phyloP scores from a whole-genome alignment of 2,797 vertebrate genomes.

The Poeciliopsis gracilis region DNA sequence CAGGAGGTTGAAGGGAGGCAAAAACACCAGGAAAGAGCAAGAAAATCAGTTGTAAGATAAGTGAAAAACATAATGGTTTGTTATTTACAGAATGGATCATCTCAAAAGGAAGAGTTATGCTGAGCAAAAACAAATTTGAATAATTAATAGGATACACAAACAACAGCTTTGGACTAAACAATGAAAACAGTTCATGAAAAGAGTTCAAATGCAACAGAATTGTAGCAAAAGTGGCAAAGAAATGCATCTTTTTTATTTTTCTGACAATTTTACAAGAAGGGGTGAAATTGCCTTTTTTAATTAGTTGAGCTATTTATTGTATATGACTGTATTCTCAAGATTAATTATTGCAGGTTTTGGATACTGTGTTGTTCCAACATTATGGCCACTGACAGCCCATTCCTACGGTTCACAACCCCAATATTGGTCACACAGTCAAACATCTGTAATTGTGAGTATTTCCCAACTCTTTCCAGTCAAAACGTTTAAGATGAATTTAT shows the following conservation, averaged over 20 bases:
- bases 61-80: background rate
- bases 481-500: background rate
- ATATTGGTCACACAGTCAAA: background rate
- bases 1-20: background rate
- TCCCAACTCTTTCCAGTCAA: background rate
- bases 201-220: background rate
- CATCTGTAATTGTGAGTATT: background rate
- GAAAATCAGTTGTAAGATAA: background rate
- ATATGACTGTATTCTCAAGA: background rate
- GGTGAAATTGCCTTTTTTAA: too few relatives aligned
- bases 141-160: background rate
- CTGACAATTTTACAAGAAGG: background rate
- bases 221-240: background rate
- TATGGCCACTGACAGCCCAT: background rate
- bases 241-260: background rate
- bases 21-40: background rate
- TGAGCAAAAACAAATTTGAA: background rate
- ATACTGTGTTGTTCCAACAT: background rate
- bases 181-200: background rate
- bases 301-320: too few relatives aligned
- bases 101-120: slow-evolving; percentile 19
- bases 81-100: background rate
- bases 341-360: background rate
- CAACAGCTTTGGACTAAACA: background rate
- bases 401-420: background rate